Percentiles rank a stretch among this genome's conserved stretches.
Evolutionary conservation across 1,140 invertebrate species (phyloP).

Genomic region (Caenorhabditis elegans): DNA sequence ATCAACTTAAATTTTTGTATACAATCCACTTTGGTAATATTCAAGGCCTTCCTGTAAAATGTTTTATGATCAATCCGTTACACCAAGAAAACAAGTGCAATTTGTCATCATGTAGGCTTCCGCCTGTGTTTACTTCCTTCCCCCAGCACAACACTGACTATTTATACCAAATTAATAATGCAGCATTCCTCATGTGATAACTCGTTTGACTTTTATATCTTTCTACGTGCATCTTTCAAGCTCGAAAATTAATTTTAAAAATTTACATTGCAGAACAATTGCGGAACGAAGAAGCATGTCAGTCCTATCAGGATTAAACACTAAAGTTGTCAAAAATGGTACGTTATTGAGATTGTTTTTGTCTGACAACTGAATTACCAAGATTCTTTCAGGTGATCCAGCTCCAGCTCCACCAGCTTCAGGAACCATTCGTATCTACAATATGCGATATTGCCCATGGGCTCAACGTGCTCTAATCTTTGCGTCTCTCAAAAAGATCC

Average conservation of each 20-base stretch:
- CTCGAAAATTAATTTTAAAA: neutral
- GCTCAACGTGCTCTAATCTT: constrained; percentile 36
- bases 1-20: too few relatives aligned
- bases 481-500: constrained; percentile 14
- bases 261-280: neutral
- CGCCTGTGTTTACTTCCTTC: too few relatives aligned
- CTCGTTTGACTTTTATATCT: too few relatives aligned
- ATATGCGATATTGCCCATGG: constrained; percentile 43
- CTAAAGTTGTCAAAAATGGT: constrained; percentile 12
- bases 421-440: constrained; percentile 33
- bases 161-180: neutral
- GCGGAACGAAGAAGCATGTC: neutral
- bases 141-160: too few relatives aligned
- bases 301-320: neutral
- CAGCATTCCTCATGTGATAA: too few relatives aligned
- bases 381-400: constrained; percentile 54
- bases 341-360: too few relatives aligned
- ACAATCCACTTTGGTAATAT: too few relatives aligned
- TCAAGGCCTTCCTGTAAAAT: too few relatives aligned
- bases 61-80: too few relatives aligned
- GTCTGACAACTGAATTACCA: too few relatives aligned
- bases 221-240: too few relatives aligned
- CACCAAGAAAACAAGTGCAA: too few relatives aligned
- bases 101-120: constrained; percentile 16
- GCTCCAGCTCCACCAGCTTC: constrained; percentile 26